Conservation (phyloP, 37 sponge, comb jelly and placozoan species). For the Eunapius fragilis region DNA sequence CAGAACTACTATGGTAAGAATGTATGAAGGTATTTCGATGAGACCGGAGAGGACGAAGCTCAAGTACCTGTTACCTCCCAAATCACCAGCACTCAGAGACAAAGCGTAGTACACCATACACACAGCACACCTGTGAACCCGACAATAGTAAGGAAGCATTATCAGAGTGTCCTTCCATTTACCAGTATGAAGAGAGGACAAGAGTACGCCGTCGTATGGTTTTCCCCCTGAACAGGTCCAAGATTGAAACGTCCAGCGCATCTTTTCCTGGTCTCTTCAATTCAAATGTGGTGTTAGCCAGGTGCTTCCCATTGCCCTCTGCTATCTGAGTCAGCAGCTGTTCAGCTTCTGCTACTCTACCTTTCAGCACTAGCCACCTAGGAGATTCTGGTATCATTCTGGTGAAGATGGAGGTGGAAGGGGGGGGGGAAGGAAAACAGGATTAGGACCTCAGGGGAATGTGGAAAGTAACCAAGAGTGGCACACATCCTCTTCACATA, state of each 20-base stretch:
- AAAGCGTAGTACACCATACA: constrained; percentile 62
- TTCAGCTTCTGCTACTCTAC: constrained; percentile 42
- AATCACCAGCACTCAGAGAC: constrained; percentile 41
- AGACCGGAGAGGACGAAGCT: constrained; percentile 53
- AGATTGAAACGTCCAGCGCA: not conserved
- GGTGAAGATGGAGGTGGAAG: not conserved
- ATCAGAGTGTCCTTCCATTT: not conserved
- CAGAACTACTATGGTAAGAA: constrained; percentile 19
- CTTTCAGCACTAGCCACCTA: constrained; percentile 65
- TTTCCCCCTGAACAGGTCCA: constrained; percentile 38
- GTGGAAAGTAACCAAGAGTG: too few relatives aligned
- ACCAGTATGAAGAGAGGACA: constrained; percentile 36
- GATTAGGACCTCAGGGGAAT: too few relatives aligned
- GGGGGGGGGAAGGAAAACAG: too few relatives aligned
- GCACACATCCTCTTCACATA: not conserved
- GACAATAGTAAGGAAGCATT: too few relatives aligned
- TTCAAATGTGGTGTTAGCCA: constrained; percentile 30
- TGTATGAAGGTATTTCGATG: constrained; percentile 48
- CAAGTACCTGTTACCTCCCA: constrained; percentile 56
- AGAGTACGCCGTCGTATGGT: constrained; percentile 28
- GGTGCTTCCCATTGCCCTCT: constrained; percentile 33
- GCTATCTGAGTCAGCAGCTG: constrained; percentile 50
- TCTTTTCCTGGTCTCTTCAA: not conserved
- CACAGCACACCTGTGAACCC: constrained; percentile 39
- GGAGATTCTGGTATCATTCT: constrained; percentile 81